Evolutionary conservation across 2,888 invertebrate genomes (phyloP).

Genomic region (Hoplodrina ambigua): DNA sequence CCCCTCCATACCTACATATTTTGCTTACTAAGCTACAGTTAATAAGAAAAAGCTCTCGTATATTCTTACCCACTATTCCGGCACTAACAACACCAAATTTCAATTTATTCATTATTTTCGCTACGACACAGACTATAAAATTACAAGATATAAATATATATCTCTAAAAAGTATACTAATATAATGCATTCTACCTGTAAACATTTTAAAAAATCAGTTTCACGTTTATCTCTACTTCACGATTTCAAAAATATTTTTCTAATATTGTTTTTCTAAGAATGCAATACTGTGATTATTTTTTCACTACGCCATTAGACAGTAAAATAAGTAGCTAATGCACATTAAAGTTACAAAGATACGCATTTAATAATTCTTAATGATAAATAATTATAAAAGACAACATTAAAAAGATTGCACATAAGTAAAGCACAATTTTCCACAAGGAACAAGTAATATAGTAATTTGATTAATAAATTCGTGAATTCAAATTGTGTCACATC

Average conservation of each 20-base stretch:
- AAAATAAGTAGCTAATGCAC: slow-evolving; percentile 45
- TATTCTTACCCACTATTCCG: slow-evolving; percentile 22
- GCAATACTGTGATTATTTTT: slow-evolving; percentile 28
- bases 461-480: slow-evolving; percentile 31
- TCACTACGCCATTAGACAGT: slow-evolving; percentile 32
- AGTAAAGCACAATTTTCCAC: slow-evolving; percentile 57
- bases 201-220: slow-evolving; percentile 8
- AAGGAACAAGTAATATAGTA: slow-evolving; percentile 52
- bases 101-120: slow-evolving; percentile 23
- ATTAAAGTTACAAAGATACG: slow-evolving; percentile 12
- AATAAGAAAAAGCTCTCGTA: slow-evolving; percentile 20
- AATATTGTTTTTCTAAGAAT: slow-evolving; percentile 22
- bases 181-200: slow-evolving; percentile 18
- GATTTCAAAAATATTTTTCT: slow-evolving; percentile 27
- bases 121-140: slow-evolving; percentile 11
- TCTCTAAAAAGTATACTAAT: slow-evolving; percentile 27
- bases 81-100: slow-evolving; percentile 18
- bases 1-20: background rate
- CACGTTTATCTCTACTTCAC: background rate
- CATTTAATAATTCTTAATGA: slow-evolving; percentile 25
- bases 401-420: slow-evolving; percentile 57
- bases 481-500: slow-evolving; percentile 11
- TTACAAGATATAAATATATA: slow-evolving; percentile 35
- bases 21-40: slow-evolving; percentile 22
- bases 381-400: slow-evolving; percentile 27